These are phyloP conservation scores for Pseudomyrmex concolor DNA, from an alignment of 1,140 invertebrate species.

Conservation along the genomic window DNA sequence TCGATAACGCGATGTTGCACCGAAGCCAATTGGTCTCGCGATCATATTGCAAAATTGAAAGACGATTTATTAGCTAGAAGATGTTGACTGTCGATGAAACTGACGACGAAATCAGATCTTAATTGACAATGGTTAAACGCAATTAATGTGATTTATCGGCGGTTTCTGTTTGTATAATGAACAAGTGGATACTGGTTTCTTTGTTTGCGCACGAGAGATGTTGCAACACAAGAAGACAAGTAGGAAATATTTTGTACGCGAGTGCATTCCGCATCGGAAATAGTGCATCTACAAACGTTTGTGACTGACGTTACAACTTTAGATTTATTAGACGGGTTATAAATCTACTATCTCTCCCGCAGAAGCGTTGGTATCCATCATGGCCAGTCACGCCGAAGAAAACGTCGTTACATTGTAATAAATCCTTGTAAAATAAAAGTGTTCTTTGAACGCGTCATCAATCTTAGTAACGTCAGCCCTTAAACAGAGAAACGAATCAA, in stretches of 20 bases:
- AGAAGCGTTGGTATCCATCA: constrained; percentile 59
- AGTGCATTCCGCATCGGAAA: constrained; percentile 27
- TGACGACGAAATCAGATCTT: neutral
- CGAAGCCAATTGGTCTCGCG: neutral
- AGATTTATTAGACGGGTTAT: constrained; percentile 60
- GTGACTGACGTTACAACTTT: constrained; percentile 52
- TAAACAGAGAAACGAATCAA: constrained; percentile 61
- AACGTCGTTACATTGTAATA: constrained; percentile 62
- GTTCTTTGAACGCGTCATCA: constrained; percentile 56
- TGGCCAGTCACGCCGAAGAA: constrained; percentile 47
- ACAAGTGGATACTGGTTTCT: too few relatives aligned
- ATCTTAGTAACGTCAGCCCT: constrained; percentile 52
- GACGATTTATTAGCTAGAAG: neutral
- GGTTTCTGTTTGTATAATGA: too few relatives aligned
- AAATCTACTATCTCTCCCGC: constrained; percentile 55
- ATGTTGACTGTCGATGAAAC: neutral
- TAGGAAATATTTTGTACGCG: constrained; percentile 9
- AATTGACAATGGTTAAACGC: neutral
- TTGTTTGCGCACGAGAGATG: too few relatives aligned
- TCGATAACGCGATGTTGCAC: neutral
- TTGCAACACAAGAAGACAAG: neutral
- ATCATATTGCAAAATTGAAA: neutral
- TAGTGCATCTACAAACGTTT: constrained; percentile 24
- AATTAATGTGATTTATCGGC: too few relatives aligned
- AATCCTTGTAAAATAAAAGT: constrained; percentile 63